Base-by-base conservation (phyloP, 2,888 invertebrate genomes). In the Halictus quadricinctus region DNA sequence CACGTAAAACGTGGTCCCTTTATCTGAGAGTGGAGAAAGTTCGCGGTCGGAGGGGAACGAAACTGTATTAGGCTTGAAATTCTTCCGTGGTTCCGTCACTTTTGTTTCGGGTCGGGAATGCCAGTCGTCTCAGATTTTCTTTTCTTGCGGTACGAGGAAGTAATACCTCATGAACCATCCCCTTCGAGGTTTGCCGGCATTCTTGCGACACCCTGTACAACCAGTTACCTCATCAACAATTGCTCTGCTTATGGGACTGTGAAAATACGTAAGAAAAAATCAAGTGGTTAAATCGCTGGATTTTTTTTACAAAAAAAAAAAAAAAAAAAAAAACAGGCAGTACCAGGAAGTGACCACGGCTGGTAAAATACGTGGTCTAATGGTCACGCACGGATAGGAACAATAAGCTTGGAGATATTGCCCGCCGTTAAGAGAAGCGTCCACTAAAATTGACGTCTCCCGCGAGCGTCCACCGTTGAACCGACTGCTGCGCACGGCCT, bases 1-100 rank as follows among this genome's bases (percentile, higher is more conserved):
- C 73, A 7, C 78, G 72, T 73, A 74, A 25, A 21, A 69, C 46
- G 36, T 36, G 21, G 43, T 60, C 76, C 80, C 36, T 80, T 80
- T 75, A 60, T 64, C 46, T 70, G 15, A 3, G 50, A 76, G 70
- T 43, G 54, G 43, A 69, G 36, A 54, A 64, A 73, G 43, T 84
- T 78, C n/a, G 21, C 29, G 84, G 58, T 46, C 41, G 3, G 5
- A 43, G 15, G n/a, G n/a, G 60, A 48, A 15, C 4, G 41, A 25
- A 72, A 72, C 25, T 36, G 12, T 21, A 72, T 64, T 36, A 54
- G 46, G 21, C 64, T n/a, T 15, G 66, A 21, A 54, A 83, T 76
- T 48, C 46, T 29, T 70, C 25, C 25, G 70, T 70, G 43, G 25
- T 4, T 12, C 58, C 2, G 60, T 6, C 12, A 72, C 46, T 58